These are phyloP conservation scores for Cabera pusaria DNA, from an alignment of 2,888 invertebrate genomes.

Conservation along the genomic window DNA sequence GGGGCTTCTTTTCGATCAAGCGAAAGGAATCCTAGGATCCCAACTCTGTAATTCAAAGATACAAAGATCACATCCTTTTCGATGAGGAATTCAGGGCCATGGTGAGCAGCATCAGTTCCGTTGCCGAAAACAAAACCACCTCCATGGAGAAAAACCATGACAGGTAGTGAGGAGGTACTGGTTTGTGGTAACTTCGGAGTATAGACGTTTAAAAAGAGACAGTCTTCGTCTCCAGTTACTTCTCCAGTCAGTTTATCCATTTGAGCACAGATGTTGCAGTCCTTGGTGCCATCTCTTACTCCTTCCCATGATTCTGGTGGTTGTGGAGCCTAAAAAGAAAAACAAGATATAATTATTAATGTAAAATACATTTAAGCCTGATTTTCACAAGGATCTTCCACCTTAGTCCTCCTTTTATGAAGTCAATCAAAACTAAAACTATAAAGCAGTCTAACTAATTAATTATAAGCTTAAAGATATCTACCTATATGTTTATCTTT, in stretches of 20 bases:
- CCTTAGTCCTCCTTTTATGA: too few species aligned
- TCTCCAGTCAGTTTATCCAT: conserved; percentile 77
- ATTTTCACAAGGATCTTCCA: too few species aligned
- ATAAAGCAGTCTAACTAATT: too few species aligned
- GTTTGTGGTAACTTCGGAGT: conserved; percentile 72
- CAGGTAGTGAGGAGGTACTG: conserved; percentile 46
- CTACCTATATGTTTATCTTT: too few species aligned
- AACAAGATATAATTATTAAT: too few species aligned
- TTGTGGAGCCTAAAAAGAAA: conserved; percentile 57
- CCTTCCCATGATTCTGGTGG: conserved; percentile 80
- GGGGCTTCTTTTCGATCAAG: conserved; percentile 67
- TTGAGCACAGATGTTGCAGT: conserved; percentile 86
- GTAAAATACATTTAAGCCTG: too few species aligned
- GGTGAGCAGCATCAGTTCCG: conserved; percentile 61
- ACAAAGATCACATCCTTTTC: conserved; percentile 70
- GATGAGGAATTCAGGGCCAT: conserved; percentile 71
- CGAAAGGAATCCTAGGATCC: conserved; percentile 69
- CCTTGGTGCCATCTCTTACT: conserved; percentile 84
- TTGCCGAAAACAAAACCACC: conserved; percentile 73
- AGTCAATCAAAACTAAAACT: too few species aligned
- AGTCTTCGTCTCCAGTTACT: conserved; percentile 84
- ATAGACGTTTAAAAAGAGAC: conserved; percentile 87
- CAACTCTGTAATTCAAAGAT: conserved; percentile 70
- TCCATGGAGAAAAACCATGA: conserved; percentile 76
- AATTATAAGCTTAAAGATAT: too few species aligned